phyloP scores from a whole-genome alignment of 2,797 vertebrate genomes.

The Ctenopoma multispine region DNA sequence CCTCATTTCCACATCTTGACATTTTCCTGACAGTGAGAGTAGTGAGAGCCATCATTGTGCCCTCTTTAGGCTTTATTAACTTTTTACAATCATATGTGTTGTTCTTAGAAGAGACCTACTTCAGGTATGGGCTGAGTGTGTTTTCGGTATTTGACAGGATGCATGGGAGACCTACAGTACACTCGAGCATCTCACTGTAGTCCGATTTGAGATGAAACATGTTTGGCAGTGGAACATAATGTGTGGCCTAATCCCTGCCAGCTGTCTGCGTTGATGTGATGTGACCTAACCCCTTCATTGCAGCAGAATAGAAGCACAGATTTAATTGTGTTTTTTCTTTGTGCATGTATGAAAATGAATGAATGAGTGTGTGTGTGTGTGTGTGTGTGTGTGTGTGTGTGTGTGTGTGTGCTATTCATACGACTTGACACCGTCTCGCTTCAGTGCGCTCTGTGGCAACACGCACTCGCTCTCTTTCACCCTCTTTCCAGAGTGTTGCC shows the following conservation, averaged over 20 bases:
- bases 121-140: too few relatives aligned
- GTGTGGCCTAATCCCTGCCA: not conserved
- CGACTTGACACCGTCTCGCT: constrained; percentile 17
- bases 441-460: constrained; percentile 2
- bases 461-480: not conserved
- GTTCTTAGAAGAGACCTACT: too few relatives aligned
- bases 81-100: too few relatives aligned
- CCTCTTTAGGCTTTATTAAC: too few relatives aligned
- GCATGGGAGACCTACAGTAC: too few relatives aligned
- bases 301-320: not conserved
- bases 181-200: too few relatives aligned
- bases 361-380: too few relatives aligned
- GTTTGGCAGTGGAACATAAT: not conserved
- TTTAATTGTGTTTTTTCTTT: constrained; percentile 11
- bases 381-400: too few relatives aligned
- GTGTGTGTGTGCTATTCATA: constrained; percentile 20
- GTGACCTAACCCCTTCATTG: constrained; percentile 26
- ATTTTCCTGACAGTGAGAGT: too few relatives aligned
- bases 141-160: too few relatives aligned
- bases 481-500: not conserved
- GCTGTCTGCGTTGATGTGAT: constrained; percentile 11
- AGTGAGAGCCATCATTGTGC: too few relatives aligned
- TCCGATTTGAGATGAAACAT: not conserved
- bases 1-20: too few relatives aligned
- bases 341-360: constrained; percentile 15